Base-by-base conservation (phyloP, 2,888 invertebrate species). In the Cenopis cana region DNA sequence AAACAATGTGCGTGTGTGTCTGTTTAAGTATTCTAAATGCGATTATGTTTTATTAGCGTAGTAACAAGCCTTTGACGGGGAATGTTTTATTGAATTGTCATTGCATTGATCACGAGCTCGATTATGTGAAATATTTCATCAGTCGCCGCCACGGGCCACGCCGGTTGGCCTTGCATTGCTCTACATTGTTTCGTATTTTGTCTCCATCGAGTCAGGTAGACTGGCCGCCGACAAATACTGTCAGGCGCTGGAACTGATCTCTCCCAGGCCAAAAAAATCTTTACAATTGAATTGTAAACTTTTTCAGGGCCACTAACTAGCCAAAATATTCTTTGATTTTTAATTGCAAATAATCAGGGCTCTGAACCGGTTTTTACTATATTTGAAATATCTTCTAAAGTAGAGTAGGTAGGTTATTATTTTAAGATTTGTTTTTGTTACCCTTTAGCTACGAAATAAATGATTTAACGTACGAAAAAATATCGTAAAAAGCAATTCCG, bases 141-240 rank as follows among this genome's bases (percentile, higher is more conserved):
- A 77, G 72, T 73, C 72, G 74, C 59, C 41, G 59, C 57, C 14
- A 29, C 79, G 82, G 79, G 82, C 81, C 46, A 17, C 77, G 79
- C 75, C 76, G 72, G 68, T 77, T 77, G 81, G 75, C 84, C 85
- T 85, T 84, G 80, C 74, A 54, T 46, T 73, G 71, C 67, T 68
- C 64, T 56, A 74, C 70, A 76, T 75, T 72, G 72, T 74, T 67
- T 72, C 66, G 20, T 55, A 41, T 54, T 50, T 54, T 49, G 60
- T 55, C 20, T 41, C 55, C 46, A 65, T 68, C 54, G 36, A n/a
- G 20, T 20, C 20, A 20, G 36, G 20, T 52, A 50, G 12, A n/a
- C 18, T 38, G n/a, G 9, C 52, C 20, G 9, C 24, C 24, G 24
- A 54, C 14, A 29, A 29, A 14, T 54, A 14, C 12, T 54, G 1